Percentiles rank a stretch among this genome's conserved stretches.
Evolutionary conservation across 2,888 invertebrate genomes (phyloP).

Genomic region (Plebejus anna): DNA sequence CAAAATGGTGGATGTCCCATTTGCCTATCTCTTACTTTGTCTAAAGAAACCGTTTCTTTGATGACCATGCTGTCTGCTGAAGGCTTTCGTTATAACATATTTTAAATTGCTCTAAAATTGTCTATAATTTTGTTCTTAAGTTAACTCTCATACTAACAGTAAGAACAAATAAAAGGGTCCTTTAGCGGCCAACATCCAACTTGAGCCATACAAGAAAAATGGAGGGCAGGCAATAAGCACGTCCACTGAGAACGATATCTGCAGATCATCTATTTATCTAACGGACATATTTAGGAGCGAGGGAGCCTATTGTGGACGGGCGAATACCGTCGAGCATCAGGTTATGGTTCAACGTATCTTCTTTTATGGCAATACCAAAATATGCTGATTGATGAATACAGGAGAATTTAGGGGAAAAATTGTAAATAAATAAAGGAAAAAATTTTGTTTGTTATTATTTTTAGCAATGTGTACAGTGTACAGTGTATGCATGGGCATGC

Average conservation of each 20-base stretch:
- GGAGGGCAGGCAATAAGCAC: conserved; percentile 61
- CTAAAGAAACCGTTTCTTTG: too few species aligned
- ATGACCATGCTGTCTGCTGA: too few species aligned
- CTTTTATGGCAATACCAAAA: not conserved
- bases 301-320: not conserved
- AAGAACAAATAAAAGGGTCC: not conserved
- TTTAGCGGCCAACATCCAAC: not conserved
- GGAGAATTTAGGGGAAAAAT: not conserved
- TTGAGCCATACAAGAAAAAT: conserved; percentile 43
- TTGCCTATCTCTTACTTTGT: too few species aligned
- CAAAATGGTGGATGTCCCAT: too few species aligned
- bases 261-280: conserved; percentile 54
- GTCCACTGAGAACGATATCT: conserved; percentile 62
- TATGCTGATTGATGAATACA: not conserved
- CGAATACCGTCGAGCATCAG: not conserved
- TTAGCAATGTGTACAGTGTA: too few species aligned
- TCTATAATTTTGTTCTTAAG: too few species aligned
- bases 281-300: conserved; percentile 29
- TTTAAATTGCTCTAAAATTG: too few species aligned
- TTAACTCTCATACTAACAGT: not conserved
- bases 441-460: too few species aligned
- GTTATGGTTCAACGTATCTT: conserved; percentile 1
- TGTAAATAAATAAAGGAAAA: not conserved
- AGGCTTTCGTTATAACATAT: too few species aligned
- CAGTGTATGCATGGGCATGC: too few species aligned